Evolutionary conservation across 2,888 invertebrate species (phyloP).

Genomic region (Macroteleia sp.): DNA sequence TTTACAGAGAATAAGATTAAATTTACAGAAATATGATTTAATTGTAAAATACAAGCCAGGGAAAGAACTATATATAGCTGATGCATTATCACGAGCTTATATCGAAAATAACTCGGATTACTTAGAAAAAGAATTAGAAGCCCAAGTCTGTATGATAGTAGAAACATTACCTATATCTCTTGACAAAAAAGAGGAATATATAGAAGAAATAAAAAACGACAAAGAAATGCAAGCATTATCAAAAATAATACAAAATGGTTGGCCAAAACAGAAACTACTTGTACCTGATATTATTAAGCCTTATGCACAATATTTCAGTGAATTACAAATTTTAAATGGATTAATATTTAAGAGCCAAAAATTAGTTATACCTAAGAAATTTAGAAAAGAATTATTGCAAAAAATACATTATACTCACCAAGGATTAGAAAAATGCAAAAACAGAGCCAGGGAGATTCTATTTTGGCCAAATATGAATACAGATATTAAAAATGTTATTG

Average conservation of each 20-base stretch:
- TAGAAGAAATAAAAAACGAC: constrained; percentile 1
- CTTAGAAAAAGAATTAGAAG: constrained; percentile 30
- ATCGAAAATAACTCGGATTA: neutral
- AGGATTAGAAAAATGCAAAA: too few relatives aligned
- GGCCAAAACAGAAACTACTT: constrained; percentile 65
- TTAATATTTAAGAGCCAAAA: constrained; percentile 57
- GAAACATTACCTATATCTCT: constrained; percentile 26
- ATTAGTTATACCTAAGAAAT: constrained; percentile 65
- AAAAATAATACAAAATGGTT: constrained; percentile 47
- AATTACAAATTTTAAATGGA: constrained; percentile 32
- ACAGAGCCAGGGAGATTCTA: too few relatives aligned
- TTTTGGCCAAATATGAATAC: too few relatives aligned
- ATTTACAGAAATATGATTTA: too few relatives aligned
- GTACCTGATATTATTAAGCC: constrained; percentile 36
- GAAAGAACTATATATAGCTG: constrained; percentile 71
- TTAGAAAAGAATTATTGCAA: too few relatives aligned
- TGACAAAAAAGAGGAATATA: constrained; percentile 34
- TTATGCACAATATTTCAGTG: constrained; percentile 24
- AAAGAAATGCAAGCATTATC: constrained; percentile 16
- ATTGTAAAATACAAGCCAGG: constrained; percentile 64
- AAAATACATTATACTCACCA: too few relatives aligned
- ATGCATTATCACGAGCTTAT: constrained; percentile 70
- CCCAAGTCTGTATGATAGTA: constrained; percentile 6
- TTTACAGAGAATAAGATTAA: too few relatives aligned
- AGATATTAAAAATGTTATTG: too few relatives aligned